A percentile compares a stretch with the other conserved stretches of the same genome.
Evolutionary conservation across 2,888 invertebrate genomes (phyloP).

Genomic region (Melanotus villosus): DNA sequence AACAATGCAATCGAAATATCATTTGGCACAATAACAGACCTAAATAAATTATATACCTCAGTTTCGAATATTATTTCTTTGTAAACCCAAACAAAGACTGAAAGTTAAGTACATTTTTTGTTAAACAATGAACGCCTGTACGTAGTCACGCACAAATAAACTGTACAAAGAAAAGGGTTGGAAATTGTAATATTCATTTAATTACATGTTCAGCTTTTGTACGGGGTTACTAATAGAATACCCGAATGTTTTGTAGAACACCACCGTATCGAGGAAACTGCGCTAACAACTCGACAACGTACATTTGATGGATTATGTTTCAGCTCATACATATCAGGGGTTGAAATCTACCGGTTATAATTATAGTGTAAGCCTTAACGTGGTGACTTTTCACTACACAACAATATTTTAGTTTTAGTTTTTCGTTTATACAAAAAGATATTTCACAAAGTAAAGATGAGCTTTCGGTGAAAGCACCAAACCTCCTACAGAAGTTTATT

Average conservation of each 20-base stretch:
- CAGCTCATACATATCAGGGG: constrained; percentile 15
- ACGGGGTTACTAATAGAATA: constrained; percentile 33
- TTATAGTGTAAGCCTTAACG: not conserved
- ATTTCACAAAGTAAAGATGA: not conserved
- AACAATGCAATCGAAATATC: too few relatives aligned
- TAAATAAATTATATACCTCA: too few relatives aligned
- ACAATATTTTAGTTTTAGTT: not conserved
- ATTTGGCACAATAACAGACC: too few relatives aligned
- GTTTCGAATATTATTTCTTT: too few relatives aligned
- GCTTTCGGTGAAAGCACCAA: too few relatives aligned
- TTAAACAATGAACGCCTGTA: too few relatives aligned
- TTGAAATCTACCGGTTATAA: not conserved
- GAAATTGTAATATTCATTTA: constrained; percentile 31
- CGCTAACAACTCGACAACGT: constrained; percentile 31
- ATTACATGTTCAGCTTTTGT: constrained; percentile 26
- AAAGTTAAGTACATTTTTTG: too few relatives aligned
- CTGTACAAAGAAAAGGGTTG: not conserved
- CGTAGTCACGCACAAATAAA: constrained; percentile 17
- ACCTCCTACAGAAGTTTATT: too few relatives aligned
- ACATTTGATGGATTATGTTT: constrained; percentile 34
- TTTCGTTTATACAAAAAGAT: not conserved
- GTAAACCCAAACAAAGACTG: too few relatives aligned
- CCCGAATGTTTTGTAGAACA: constrained; percentile 27
- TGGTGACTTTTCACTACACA: not conserved
- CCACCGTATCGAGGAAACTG: constrained; percentile 27